A percentile compares a stretch with the other conserved stretches of the same genome.
phyloP scores from a whole-genome alignment of 2,888 invertebrate species.

The Habroteleia sp. region DNA sequence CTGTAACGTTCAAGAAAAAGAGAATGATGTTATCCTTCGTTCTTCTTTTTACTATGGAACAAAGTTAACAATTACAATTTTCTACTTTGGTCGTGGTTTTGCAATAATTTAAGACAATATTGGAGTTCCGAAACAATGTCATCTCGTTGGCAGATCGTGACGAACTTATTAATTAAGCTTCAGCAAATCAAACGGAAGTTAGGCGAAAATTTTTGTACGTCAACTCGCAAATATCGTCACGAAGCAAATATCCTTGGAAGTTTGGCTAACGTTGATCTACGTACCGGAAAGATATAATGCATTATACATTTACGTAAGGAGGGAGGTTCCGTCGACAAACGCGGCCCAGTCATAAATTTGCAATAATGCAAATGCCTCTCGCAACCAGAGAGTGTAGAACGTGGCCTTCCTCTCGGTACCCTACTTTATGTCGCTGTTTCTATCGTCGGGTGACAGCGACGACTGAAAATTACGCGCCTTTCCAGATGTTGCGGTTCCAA shows the following conservation, averaged over 20 bases:
- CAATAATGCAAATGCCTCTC: conserved; percentile 78
- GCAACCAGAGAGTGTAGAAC: conserved; percentile 65
- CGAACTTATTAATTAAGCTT: conserved; percentile 19
- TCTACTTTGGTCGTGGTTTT: not conserved
- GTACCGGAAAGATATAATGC: conserved; percentile 80
- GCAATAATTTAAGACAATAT: conserved; percentile 1
- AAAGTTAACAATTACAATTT: too few relatives aligned
- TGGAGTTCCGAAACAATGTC: conserved; percentile 1
- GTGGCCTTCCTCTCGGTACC: conserved; percentile 71
- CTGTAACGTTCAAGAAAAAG: conserved; percentile 10
- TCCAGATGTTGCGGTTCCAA: conserved; percentile 65
- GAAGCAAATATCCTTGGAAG: conserved; percentile 68
- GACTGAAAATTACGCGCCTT: conserved; percentile 66
- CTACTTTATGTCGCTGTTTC: conserved; percentile 71
- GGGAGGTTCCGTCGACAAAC: conserved; percentile 64
- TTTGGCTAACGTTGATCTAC: conserved; percentile 79
- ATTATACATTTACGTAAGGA: conserved; percentile 77
- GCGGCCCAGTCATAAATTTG: conserved; percentile 78
- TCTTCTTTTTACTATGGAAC: too few relatives aligned
- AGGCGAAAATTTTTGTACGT: conserved; percentile 32
- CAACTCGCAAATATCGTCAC: conserved; percentile 57
- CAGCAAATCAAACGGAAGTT: conserved; percentile 4
- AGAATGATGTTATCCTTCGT: conserved; percentile 7
- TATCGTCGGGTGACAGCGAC: conserved; percentile 65
- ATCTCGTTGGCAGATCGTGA: conserved; percentile 7